Evolutionary conservation across 1,140 invertebrate species (phyloP), one percentile per base, ranked within the genome.

Genomic region (Chionoecetes opilio): DNA sequence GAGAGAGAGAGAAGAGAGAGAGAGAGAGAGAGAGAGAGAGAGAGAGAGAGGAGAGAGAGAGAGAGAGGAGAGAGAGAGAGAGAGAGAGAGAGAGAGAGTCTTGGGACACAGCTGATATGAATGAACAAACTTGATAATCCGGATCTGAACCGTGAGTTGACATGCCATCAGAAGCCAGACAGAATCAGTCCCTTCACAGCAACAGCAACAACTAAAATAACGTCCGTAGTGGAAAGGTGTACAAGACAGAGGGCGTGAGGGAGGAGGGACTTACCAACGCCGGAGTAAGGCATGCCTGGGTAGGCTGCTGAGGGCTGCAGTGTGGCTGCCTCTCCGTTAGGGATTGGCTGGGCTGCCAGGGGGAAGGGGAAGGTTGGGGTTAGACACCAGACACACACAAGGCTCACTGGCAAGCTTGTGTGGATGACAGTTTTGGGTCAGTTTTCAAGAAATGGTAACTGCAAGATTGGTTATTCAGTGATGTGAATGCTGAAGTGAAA

Each of bases 231-330:
- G 88, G 29, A 38, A 84, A 38, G 38, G 93, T 84, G 91, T 41
- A 94, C 63, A 94, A 29, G 41, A 9, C 82, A 91, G 82, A 88
- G 29, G 29, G 38, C 31, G 82, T n/a, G 32, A 34, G 53, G 46
- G 0, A 93, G 29, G 21, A 35, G 29, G 26, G n/a, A 96, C 96
- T 96, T 98, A 99, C 98, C 98, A 97, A 99, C 99, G 97, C 98
- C 98, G 96, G 98, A 98, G 97, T 99, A 99, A 95, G 98, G 98
- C 97, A 99, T 98, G 96, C 98, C 98, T 95, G 98, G 98, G 97
- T 99, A 99, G 96, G 98, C 98, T 96, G 98, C 98, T 26, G 97
- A 96, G 97, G 98, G 98, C 97, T 98, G 98, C 95, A 99, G 97
- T 26, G 96, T 96, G 46, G 95, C 94, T 94, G 98, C 98, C 96